These are phyloP conservation scores for Coptodon bakossiorum DNA, from an alignment of 2,113 vertebrate genomes.

Conservation along the genomic window DNA sequence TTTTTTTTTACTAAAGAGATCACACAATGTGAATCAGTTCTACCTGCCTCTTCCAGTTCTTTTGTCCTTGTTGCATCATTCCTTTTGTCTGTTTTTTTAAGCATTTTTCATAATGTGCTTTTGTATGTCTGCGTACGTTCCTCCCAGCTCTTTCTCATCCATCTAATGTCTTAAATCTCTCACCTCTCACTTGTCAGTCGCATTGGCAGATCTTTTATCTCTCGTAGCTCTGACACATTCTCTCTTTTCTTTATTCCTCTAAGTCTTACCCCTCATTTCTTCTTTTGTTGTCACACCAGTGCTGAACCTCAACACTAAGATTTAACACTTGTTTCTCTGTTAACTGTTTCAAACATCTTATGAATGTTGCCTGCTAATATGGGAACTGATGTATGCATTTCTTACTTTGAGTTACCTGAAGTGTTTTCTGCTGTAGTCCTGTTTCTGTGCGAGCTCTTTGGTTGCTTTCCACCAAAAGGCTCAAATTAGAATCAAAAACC, in stretches of 20 bases:
- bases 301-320: background rate
- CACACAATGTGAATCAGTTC: background rate
- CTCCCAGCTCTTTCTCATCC: background rate
- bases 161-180: slow-evolving; percentile 7
- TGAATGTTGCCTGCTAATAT: slow-evolving; percentile 7
- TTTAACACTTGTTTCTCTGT: background rate
- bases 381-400: background rate
- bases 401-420: background rate
- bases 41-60: background rate
- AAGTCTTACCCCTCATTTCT: background rate
- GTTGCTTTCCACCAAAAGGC: background rate
- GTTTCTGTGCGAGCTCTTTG: background rate
- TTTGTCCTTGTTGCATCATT: slow-evolving; percentile 11
- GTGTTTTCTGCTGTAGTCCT: background rate
- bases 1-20: background rate
- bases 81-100: background rate
- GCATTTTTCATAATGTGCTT: background rate
- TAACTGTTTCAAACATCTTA: background rate
- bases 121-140: background rate
- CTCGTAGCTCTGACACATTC: background rate
- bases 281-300: slow-evolving; percentile 13
- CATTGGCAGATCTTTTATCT: background rate
- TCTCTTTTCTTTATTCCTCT: background rate
- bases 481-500: slow-evolving; percentile 11
- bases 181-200: background rate